phyloP scores from a whole-genome alignment of 1,140 invertebrate genomes.

The Metopolophium dirhodum region DNA sequence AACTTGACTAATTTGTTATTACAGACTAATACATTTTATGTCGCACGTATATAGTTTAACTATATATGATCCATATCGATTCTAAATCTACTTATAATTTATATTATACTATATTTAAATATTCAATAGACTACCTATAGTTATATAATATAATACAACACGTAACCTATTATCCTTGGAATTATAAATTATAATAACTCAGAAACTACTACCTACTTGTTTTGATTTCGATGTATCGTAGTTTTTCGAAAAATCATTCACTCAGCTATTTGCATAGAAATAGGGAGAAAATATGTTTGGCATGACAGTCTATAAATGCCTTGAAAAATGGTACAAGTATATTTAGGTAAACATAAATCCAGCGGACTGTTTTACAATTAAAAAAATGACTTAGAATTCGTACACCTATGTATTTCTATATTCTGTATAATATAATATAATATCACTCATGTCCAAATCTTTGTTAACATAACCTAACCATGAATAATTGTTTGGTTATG shows the following conservation, averaged over 20 bases:
- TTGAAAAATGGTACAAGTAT: background rate
- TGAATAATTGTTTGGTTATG: too few relatives aligned
- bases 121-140: background rate
- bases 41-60: background rate
- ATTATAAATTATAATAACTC: background rate
- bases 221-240: background rate
- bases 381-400: too few relatives aligned
- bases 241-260: background rate
- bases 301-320: background rate
- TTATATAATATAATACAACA: too few relatives aligned
- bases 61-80: background rate
- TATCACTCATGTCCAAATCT: background rate
- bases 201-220: background rate
- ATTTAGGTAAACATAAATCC: background rate
- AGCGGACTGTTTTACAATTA: too few relatives aligned
- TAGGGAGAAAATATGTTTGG: background rate
- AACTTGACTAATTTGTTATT: background rate
- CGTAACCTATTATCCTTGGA: background rate
- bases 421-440: too few relatives aligned
- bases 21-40: background rate
- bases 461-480: background rate
- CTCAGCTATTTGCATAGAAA: background rate
- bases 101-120: background rate
- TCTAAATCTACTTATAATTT: background rate
- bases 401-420: too few relatives aligned